Conservation (phyloP, 2,113 vertebrate species). For the Pelecanoides urinatrix region DNA sequence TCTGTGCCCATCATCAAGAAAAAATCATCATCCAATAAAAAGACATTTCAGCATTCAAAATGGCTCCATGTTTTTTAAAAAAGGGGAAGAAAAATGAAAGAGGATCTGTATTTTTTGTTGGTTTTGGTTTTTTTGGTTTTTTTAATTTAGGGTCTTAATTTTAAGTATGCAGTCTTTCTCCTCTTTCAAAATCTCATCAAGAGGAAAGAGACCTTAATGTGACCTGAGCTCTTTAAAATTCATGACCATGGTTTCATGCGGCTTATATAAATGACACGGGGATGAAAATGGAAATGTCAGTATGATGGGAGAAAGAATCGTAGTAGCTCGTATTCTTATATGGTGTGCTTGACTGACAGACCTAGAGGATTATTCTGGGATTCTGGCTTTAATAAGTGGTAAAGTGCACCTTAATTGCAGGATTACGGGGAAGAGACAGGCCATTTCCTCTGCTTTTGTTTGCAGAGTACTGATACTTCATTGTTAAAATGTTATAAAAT, state of each 20-base stretch:
- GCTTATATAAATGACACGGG: slow-evolving; percentile 42
- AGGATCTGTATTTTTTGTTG: neutral
- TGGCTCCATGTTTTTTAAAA: neutral
- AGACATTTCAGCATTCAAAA: neutral
- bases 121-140: neutral
- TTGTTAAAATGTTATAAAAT: neutral
- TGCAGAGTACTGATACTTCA: neutral
- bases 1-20: neutral
- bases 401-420: slow-evolving; percentile 55
- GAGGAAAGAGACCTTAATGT: neutral
- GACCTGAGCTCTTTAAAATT: slow-evolving; percentile 58
- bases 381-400: slow-evolving; percentile 55
- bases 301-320: slow-evolving; percentile 21
- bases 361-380: slow-evolving; percentile 40
- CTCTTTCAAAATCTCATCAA: slow-evolving; percentile 36
- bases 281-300: slow-evolving; percentile 69
- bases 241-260: neutral
- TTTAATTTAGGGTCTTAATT: neutral
- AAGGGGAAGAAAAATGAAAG: neutral
- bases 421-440: slow-evolving; percentile 1
- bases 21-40: neutral
- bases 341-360: slow-evolving; percentile 2
- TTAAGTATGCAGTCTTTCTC: neutral
- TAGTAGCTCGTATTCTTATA: neutral
- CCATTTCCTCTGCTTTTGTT: neutral